Percentiles rank a stretch among this genome's conserved stretches.
Evolutionary conservation across 2,797 vertebrate species (phyloP).

Genomic region (Diglossa cyanea): DNA sequence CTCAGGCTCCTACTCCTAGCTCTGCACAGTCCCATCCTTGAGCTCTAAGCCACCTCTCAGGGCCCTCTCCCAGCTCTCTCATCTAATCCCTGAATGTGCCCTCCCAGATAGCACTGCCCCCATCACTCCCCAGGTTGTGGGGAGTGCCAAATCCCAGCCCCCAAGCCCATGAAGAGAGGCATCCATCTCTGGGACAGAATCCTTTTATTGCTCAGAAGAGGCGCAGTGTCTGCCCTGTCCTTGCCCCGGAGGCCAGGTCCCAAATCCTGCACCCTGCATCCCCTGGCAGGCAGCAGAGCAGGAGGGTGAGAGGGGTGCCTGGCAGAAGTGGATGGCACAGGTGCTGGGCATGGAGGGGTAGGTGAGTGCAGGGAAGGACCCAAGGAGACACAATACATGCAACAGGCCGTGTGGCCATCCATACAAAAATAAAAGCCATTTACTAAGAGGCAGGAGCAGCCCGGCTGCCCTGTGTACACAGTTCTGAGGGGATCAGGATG

Average conservation of each 20-base stretch:
- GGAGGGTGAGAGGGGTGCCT: not conserved
- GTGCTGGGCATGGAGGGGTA: not conserved
- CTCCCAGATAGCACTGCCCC: not conserved
- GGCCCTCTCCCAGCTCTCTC: not conserved
- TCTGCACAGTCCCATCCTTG: not conserved
- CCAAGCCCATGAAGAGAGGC: constrained; percentile 58
- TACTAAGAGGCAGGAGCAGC: constrained; percentile 40
- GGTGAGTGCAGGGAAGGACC: not conserved
- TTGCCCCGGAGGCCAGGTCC: not conserved
- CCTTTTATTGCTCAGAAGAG: constrained; percentile 50
- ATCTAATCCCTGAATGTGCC: not conserved
- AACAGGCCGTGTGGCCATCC: not conserved
- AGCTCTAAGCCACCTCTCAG: not conserved
- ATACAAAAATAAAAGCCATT: constrained; percentile 69
- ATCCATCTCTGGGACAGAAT: constrained; percentile 60
- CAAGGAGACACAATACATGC: not conserved
- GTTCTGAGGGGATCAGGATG: not conserved
- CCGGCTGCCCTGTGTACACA: constrained; percentile 48
- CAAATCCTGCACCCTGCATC: not conserved
- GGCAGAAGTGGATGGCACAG: not conserved
- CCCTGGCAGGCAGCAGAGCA: not conserved
- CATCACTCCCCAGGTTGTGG: not conserved
- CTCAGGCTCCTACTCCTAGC: not conserved
- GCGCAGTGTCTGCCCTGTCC: not conserved
- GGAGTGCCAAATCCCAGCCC: constrained; percentile 31